Percentiles rank a stretch among this genome's conserved stretches.
Conservation (phyloP, 2,797 vertebrate species). For the Nothura maculosa region DNA sequence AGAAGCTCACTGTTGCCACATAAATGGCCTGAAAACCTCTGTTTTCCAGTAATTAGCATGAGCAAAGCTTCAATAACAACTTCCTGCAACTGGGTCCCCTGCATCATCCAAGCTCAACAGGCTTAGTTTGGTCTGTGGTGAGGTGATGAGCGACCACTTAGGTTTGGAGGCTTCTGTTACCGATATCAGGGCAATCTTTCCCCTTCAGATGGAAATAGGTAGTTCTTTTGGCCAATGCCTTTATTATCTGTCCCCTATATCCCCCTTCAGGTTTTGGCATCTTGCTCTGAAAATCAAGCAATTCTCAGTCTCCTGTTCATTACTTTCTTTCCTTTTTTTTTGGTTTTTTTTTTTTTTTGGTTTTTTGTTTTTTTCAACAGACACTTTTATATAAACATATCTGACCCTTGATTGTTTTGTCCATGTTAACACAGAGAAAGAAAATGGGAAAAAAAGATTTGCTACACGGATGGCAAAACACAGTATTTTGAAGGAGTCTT, state of each 20-base stretch:
- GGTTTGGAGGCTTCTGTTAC: not conserved
- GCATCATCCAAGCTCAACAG: not conserved
- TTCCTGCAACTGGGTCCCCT: not conserved
- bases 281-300: not conserved
- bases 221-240: not conserved
- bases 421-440: not conserved
- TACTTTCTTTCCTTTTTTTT: not conserved
- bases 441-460: not conserved
- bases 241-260: not conserved
- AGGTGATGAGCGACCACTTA: not conserved
- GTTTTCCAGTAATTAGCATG: not conserved
- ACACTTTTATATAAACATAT: not conserved
- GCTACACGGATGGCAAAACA: not conserved
- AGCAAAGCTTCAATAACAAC: not conserved
- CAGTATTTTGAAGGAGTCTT: not conserved
- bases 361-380: not conserved
- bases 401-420: not conserved
- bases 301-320: not conserved
- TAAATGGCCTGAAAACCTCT: not conserved
- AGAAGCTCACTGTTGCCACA: not conserved
- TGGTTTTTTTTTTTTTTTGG: not conserved
- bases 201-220: not conserved
- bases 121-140: not conserved
- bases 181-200: not conserved
- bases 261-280: not conserved